Conservation (phyloP, 1,140 invertebrate genomes). For the Copidosoma floridanum region DNA sequence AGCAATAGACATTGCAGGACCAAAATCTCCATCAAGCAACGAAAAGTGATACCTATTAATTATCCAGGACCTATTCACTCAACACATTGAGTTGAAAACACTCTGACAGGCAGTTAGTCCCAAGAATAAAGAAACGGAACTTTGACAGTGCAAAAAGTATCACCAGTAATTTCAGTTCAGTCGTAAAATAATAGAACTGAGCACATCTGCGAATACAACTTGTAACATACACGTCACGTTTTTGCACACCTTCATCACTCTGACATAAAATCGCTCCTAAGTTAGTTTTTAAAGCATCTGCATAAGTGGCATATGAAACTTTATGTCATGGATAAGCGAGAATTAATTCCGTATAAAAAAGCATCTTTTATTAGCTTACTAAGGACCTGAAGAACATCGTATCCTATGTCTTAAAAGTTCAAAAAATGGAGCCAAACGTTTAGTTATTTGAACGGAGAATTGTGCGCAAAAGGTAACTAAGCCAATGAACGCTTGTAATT, state of each 20-base stretch:
- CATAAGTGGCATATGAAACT: neutral
- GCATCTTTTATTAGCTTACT: neutral
- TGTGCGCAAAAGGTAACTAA: constrained; percentile 8
- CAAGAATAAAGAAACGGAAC: neutral
- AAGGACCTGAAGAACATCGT: neutral
- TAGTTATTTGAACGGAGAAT: neutral
- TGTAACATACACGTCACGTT: neutral
- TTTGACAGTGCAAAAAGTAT: neutral
- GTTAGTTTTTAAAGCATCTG: constrained; percentile 6
- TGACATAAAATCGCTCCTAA: constrained; percentile 11
- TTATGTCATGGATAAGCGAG: constrained; percentile 8
- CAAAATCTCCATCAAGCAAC: no score
- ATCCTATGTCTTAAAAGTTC: neutral
- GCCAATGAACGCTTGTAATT: constrained; percentile 4
- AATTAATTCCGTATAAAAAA: constrained; percentile 4
- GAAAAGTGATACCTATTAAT: no score
- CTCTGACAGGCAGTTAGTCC: no score
- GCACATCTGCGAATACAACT: neutral
- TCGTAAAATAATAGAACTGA: neutral
- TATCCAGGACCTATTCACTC: no score
- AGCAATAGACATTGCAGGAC: no score
- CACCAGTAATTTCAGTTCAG: neutral
- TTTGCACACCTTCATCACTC: neutral
- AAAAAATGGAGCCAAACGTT: constrained; percentile 10
- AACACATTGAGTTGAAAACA: no score